Percentiles rank a stretch among this genome's conserved stretches.
Evolutionary conservation across 2,797 vertebrate species (phyloP).

Genomic region (Botia kubotai): DNA sequence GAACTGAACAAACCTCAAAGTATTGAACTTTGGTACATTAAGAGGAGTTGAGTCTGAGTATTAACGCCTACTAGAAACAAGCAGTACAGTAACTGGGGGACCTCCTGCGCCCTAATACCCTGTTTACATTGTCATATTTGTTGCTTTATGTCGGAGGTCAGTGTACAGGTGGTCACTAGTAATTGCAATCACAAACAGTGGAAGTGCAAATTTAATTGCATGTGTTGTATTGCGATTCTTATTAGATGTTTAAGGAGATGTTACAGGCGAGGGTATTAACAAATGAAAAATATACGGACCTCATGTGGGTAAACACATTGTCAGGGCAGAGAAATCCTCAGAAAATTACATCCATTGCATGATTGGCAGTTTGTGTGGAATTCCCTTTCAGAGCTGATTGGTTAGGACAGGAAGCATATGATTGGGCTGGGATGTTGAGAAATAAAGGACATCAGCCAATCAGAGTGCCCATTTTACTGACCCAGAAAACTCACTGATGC

Average conservation of each 20-base stretch:
- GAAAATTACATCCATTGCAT: neutral
- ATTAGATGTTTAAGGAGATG: neutral
- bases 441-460: neutral
- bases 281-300: neutral
- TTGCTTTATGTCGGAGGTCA: too few species aligned
- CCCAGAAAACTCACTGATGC: neutral
- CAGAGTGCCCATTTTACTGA: neutral
- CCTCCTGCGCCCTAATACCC: neutral
- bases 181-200: too few species aligned
- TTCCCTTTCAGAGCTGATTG: too few species aligned
- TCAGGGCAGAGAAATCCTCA: neutral
- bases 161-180: neutral
- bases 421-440: neutral
- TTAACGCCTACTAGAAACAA: too few species aligned
- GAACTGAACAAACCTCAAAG: too few species aligned
- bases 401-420: neutral
- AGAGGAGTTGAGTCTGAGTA: too few species aligned
- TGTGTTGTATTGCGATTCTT: neutral
- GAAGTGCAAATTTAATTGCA: neutral
- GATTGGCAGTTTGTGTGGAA: neutral
- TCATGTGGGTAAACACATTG: neutral
- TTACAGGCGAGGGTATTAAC: neutral
- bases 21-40: too few species aligned
- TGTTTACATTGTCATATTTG: neutral
- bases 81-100: too few species aligned